Evolutionary conservation across 2,113 vertebrate genomes (phyloP).

Genomic region (Suricata suricatta): DNA sequence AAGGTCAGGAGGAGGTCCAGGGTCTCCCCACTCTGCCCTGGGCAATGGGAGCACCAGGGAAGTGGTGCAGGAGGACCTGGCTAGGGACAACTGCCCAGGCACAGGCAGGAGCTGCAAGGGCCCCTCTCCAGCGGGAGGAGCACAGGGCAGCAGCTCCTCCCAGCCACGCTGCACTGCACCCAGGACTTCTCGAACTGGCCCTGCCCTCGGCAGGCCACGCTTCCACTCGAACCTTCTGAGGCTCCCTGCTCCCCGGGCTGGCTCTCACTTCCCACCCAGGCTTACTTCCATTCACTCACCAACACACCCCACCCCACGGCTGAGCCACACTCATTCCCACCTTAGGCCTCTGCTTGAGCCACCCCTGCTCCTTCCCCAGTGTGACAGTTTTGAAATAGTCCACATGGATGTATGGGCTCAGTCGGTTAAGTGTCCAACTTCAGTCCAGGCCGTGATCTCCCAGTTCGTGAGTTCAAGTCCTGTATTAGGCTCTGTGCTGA

Average conservation of each 20-base stretch:
- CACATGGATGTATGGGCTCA: too few relatives aligned
- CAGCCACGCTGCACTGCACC: neutral
- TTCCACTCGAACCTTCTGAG: neutral
- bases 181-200: neutral
- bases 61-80: neutral
- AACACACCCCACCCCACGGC: neutral
- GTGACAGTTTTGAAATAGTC: neutral
- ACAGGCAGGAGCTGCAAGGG: neutral
- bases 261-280: neutral
- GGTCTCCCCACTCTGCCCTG: neutral
- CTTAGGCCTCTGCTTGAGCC: neutral
- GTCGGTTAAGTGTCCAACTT: too few relatives aligned
- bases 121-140: neutral
- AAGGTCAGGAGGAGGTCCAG: neutral
- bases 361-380: neutral
- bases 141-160: neutral
- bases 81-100: neutral
- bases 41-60: neutral
- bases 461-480: too few relatives aligned
- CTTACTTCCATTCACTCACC: neutral
- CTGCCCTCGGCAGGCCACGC: neutral
- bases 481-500: too few relatives aligned
- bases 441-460: too few relatives aligned
- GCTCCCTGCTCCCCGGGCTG: neutral
- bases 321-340: neutral